Conservation (phyloP, 2,888 invertebrate genomes). For the Platynereis dumerilii region DNA sequence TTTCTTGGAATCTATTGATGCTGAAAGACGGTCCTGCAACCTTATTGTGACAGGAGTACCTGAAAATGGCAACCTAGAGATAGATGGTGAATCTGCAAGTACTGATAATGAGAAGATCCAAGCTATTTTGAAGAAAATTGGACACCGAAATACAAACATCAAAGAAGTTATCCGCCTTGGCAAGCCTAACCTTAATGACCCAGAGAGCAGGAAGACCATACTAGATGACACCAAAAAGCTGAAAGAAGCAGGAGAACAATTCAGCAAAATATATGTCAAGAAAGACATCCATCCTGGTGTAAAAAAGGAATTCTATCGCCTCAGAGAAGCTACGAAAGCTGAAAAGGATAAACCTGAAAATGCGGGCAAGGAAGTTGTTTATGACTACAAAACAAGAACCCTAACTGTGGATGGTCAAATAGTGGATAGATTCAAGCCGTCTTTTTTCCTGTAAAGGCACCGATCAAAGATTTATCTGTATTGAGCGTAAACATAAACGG, state of each 20-base stretch:
- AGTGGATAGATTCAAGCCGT: neutral
- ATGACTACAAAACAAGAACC: neutral
- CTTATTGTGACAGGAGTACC: neutral
- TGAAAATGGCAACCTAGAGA: neutral
- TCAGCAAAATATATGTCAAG: neutral
- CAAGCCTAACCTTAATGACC: neutral
- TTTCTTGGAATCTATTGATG: neutral
- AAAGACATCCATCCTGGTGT: neutral
- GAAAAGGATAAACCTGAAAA: neutral
- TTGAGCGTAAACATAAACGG: too few species aligned
- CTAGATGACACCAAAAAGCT: neutral
- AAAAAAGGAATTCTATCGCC: neutral
- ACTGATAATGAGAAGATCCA: neutral
- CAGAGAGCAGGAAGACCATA: neutral
- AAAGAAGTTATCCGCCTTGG: neutral
- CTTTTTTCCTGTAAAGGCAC: too few species aligned
- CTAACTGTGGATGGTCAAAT: neutral
- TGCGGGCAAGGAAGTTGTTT: neutral
- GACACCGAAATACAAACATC: neutral
- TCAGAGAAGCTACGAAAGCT: neutral
- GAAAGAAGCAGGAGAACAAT: neutral
- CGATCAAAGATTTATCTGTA: too few species aligned
- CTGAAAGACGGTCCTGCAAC: neutral
- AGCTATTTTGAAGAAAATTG: neutral
- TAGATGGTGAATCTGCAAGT: neutral